A percentile compares a stretch with the other conserved stretches of the same genome.
Evolutionary conservation across 1,140 invertebrate genomes (phyloP).

Genomic region (Bombus waltoni): DNA sequence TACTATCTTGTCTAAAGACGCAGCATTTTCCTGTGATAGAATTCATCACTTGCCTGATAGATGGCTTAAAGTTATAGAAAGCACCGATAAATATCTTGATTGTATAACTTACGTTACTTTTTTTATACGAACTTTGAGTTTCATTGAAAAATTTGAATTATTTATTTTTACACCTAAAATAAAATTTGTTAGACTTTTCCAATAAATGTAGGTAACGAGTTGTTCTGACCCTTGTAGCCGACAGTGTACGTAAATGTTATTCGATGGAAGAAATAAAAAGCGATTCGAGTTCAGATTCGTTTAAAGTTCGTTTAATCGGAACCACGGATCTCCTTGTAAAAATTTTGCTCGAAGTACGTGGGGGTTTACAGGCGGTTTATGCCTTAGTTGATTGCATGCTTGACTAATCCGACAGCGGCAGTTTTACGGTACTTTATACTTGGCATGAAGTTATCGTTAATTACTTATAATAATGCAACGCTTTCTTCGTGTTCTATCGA

Average conservation of each 20-base stretch:
- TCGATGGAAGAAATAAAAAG: neutral
- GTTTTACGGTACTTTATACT: slow-evolving; percentile 54
- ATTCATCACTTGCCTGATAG: no score
- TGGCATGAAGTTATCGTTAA: slow-evolving; percentile 52
- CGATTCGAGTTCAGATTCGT: neutral
- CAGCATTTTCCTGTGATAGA: no score
- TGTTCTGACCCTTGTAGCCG: neutral
- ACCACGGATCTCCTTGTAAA: neutral
- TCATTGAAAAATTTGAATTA: no score
- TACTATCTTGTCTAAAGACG: no score
- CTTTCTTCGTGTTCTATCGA: neutral
- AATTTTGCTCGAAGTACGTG: slow-evolving; percentile 24
- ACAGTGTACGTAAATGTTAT: neutral
- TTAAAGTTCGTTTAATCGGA: slow-evolving; percentile 18
- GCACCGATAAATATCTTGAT: no score
- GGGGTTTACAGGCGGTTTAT: slow-evolving; percentile 20
- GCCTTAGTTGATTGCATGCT: slow-evolving; percentile 33
- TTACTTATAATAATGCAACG: slow-evolving; percentile 52
- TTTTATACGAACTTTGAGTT: no score
- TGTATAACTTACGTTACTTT: no score
- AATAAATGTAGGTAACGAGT: neutral
- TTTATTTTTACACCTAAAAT: neutral
- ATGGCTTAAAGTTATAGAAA: no score
- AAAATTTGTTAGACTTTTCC: neutral
- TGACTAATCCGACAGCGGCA: neutral